Evolutionary conservation across 92 coral and sea anemone species (phyloP), one percentile per base, ranked within the genome.

Genomic region (Galaxea fascicularis): DNA sequence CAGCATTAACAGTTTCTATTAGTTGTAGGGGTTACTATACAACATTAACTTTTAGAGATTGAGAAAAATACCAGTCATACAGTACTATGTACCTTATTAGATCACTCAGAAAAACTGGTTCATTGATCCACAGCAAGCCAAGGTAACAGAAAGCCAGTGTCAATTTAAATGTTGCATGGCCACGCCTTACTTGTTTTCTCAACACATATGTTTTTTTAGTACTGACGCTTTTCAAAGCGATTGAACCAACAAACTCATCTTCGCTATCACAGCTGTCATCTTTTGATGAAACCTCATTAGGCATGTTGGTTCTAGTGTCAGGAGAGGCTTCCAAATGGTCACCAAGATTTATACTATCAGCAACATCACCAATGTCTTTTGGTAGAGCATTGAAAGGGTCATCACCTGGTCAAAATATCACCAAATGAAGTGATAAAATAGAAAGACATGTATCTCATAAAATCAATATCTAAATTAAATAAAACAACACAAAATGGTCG

Each of bases 31-130:
- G 2, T 35, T 35, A 6, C 41, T 15, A 10, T 15, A 72, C 16
- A 46, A 20, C 12, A 29, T 8, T 11, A 26, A n/a, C n/a, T n/a
- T n/a, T 2, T 35, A 35, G 41, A 35, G 41, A 35, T 35, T 35
- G 41, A 35, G 41, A 6, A 35, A n/a, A 35, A 49, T 49, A 49
- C 7, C 56, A 7, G 1, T 4, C 7, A 0, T 4, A 63, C 0
- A 30, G 3, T n/a, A 58, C 2, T 35, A 59, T 79, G 20, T 44
- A 96, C 99, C 99, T 96, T 59, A 94, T 56, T 59, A 96, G 21
- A 73, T 96, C 99, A 69, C 94, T 89, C 52, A 94, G 74, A 69
- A 95, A 96, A n/a, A 94, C 85, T 46, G 98, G 99, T 76, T 94
- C 98, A 64, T 90, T 53, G 24, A 93, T 53, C 95, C 93, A 86